These are phyloP conservation scores for Tenualosa ilisha DNA, from an alignment of 2,797 vertebrate genomes.

Conservation along the genomic window DNA sequence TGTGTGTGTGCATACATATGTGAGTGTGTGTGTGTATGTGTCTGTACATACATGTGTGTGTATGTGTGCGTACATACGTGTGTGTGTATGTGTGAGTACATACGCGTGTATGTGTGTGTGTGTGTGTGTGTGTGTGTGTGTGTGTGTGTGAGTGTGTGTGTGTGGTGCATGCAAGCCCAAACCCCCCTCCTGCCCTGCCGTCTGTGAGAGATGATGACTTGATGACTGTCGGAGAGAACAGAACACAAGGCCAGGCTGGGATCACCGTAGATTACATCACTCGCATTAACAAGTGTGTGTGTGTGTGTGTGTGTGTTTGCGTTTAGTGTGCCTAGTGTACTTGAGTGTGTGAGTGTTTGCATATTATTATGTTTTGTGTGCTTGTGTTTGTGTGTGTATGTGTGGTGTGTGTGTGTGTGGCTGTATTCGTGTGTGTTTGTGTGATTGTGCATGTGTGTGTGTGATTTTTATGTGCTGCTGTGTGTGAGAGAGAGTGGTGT, in stretches of 20 bases:
- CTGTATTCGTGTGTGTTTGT: too few relatives aligned
- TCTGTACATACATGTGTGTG: too few relatives aligned
- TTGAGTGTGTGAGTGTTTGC: too few relatives aligned
- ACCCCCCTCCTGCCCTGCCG: slow-evolving; percentile 1
- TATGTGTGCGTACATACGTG: neutral
- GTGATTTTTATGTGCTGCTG: too few relatives aligned
- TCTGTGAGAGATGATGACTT: slow-evolving; percentile 13
- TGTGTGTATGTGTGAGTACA: too few relatives aligned
- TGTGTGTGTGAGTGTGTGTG: neutral
- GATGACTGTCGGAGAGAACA: neutral
- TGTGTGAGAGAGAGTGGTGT: slow-evolving; percentile 8
- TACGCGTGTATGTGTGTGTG: neutral
- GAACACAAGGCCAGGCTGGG: slow-evolving; percentile 29
- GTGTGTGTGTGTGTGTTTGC: neutral
- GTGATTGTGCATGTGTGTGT: neutral
- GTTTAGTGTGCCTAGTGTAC: too few relatives aligned
- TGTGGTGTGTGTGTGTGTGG: neutral
- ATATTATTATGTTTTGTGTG: too few relatives aligned
- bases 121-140: neutral
- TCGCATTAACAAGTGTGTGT: neutral
- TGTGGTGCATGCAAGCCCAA: neutral
- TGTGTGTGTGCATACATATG: neutral
- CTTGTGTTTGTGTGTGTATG: too few relatives aligned
- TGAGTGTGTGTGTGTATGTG: neutral
- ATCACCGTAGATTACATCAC: slow-evolving; percentile 29